Base-by-base conservation (phyloP, 2,888 invertebrate genomes). In the Melipona bicolor region DNA sequence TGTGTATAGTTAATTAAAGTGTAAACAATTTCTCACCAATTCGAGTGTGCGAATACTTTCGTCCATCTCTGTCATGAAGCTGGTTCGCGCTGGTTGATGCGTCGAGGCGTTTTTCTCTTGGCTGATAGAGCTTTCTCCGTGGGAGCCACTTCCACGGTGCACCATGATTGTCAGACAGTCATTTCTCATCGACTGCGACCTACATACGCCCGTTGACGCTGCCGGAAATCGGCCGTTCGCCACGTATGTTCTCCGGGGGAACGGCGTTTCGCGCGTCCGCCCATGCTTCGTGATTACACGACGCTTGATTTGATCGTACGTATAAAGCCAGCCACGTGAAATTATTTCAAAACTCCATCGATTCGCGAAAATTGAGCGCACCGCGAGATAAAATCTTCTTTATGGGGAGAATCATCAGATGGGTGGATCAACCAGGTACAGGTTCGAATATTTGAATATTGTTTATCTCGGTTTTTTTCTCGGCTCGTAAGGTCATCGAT, bases 151-250 rank as follows among this genome's bases (percentile, higher is more conserved):
- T 64, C 68, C 43, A 79, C 68, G 32, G 79, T 56, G 43, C 67
- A 52, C 59, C 79, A 56, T 73, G 78, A 56, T 56, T 79, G 73
- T 69, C 52, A 62, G 21, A 64, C 62, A 64, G 54, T 73, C 81
- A 80, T 81, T 81, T 81, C 64, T 81, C 81, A 79, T 54, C 24
- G 73, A 64, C 69, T n/a, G 50, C 61, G 81, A 81, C 81, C 81
- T 69, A 81, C 73, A 79, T 81, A 61, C 65, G 24, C 64, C 50
- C 36, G 36, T 36, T 36, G 56, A 62, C 21, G 56, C 68, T 81
- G 73, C 80, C 80, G 81, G 81, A 81, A 81, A 81, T 72, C 69
- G 64, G 79, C 50, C 32, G 62, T 64, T 3, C 69, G 68, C 73
- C 81, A 74, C 77, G 61, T 73, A 78, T 78, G 24, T 54, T 50